These are phyloP conservation scores for Petrocephalus sullivani DNA, from an alignment of 2,797 vertebrate genomes.

Conservation along the genomic window DNA sequence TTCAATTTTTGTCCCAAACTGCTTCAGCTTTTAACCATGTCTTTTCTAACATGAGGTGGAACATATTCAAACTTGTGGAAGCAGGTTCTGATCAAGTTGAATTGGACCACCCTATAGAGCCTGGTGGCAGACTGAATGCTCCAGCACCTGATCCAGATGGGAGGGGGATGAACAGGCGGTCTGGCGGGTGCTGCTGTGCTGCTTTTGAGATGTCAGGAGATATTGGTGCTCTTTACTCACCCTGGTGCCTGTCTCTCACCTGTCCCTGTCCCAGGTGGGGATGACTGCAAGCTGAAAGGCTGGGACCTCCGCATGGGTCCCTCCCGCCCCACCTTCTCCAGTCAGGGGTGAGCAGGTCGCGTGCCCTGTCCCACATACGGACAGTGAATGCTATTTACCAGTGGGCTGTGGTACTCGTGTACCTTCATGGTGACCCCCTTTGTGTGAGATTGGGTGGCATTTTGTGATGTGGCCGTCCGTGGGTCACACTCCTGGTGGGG, in stretches of 20 bases:
- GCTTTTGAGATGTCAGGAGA: neutral
- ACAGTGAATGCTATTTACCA: neutral
- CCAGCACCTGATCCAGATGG: neutral
- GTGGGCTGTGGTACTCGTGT: neutral
- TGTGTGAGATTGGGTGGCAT: neutral
- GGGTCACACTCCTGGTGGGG: neutral
- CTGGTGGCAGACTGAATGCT: neutral
- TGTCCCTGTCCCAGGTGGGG: conserved; percentile 70
- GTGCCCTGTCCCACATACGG: neutral
- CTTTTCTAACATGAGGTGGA: too few species aligned
- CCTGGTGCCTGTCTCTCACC: neutral
- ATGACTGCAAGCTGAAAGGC: conserved; percentile 83
- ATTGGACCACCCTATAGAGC: too few species aligned
- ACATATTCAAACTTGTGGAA: too few species aligned
- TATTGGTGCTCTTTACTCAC: neutral
- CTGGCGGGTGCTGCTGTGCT: neutral
- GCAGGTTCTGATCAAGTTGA: too few species aligned
- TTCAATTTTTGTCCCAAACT: too few species aligned
- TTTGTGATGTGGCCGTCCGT: neutral
- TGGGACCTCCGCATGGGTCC: conserved; percentile 78
- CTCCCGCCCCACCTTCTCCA: conserved; percentile 66
- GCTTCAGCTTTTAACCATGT: too few species aligned
- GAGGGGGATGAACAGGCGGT: neutral
- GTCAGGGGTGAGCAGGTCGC: conserved; percentile 46
- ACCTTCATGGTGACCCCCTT: neutral